Conservation (phyloP, 2,797 vertebrate species). For the Somateria mollissima region DNA sequence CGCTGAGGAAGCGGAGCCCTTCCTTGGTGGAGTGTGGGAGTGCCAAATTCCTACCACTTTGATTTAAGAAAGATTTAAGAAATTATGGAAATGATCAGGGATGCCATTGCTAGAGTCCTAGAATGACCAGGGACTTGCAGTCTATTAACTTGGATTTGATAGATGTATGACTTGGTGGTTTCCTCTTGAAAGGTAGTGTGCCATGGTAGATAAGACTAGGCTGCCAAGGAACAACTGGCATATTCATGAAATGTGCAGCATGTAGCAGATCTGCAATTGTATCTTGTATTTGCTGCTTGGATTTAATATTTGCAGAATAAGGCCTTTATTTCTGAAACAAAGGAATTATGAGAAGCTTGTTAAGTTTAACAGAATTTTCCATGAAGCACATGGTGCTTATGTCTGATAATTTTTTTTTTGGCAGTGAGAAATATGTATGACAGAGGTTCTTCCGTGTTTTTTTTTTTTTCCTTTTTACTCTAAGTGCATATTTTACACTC, state of each 20-base stretch:
- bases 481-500: background rate
- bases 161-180: background rate
- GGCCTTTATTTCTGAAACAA: conserved; percentile 1
- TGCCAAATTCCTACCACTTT: background rate
- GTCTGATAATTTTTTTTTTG: background rate
- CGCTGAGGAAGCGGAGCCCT: background rate
- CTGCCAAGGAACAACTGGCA: background rate
- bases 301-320: background rate
- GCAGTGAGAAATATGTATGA: background rate
- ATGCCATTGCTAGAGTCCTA: background rate
- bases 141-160: background rate
- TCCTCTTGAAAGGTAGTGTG: background rate
- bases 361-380: background rate
- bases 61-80: background rate
- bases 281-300: background rate
- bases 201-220: rapidly evolving
- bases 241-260: background rate
- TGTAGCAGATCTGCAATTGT: background rate
- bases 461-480: background rate
- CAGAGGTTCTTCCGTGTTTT: background rate
- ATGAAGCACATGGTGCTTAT: background rate
- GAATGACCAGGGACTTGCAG: background rate
- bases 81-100: background rate
- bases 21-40: rapidly evolving
- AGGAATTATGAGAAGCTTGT: background rate